Conservation (phyloP, 2,113 vertebrate genomes). For the human (Homo sapiens) region GRCh38 chr12:50580001-50580500, state of each 20-base stretch:
- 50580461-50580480: conserved; percentile 26
- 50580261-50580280: conserved; percentile 1
- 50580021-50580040: conserved; percentile 24
- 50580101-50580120: not conserved
- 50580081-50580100: not conserved
- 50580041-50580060: conserved; percentile 56
- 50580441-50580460: too few relatives aligned
- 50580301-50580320: not conserved
- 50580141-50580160: conserved; percentile 35
- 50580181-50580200: not conserved
- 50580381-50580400: not conserved
- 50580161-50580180: conserved; percentile 6
- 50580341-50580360: not conserved
- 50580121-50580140: not conserved
- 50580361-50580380: not conserved
- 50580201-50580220: not conserved
- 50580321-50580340: conserved; percentile 17
- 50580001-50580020: not conserved
- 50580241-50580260: not conserved
- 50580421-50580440: too few relatives aligned
- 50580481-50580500: not conserved
- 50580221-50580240: not conserved
- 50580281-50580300: conserved; percentile 22
- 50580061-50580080: conserved; percentile 50
- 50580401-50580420: not conserved